Base-by-base conservation (phyloP, 2,113 vertebrate species). In the Mobula hypostoma region DNA sequence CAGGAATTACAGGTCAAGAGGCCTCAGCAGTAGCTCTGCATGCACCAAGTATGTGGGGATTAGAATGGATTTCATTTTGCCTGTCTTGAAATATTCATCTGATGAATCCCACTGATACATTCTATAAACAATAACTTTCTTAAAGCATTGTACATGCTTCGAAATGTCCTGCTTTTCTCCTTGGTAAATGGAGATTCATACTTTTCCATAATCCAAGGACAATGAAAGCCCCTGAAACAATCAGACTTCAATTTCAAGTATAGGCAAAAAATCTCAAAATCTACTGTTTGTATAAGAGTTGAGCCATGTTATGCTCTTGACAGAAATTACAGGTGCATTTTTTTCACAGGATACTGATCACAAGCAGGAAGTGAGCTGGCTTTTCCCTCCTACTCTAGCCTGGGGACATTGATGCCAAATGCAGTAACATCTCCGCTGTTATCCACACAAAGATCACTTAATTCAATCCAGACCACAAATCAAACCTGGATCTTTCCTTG, bases 311-410 rank as follows among this genome's bases (percentile, higher is more conserved):
- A 85, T 85, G 82, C 27, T 85, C 21, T 21, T 19, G 56, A 9
- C 82, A 61, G 27, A 12, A 61, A 58, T 48, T 12, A 82, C 36
- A 85, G 56, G 82, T 61, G 48, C 24, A 85, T 61, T 85, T 61
- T 70, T 58, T 85, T 61, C 56, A 85, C 11, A 29, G 82, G 56
- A 85, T 61, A 85, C 24, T 24, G 24, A 61, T 58, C 56, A 61
- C 21, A 85, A 85, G 82, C 56, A 61, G 82, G 24, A 85, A 85
- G 8, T 40, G 27, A 58, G 48, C 82, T 58, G 56, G 61, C 56
- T 85, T 58, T 85, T 85, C 48, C 82, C 48, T 85, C 82, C 82
- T 24, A 61, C 82, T 56, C 48, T 85, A 12, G 82, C 82, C 82
- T 85, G 48, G 82, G 82, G 82, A 85, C 56, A 85, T 27, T 61